Percentiles rank a stretch among this genome's conserved stretches.
phyloP scores from a whole-genome alignment of 2,797 vertebrate genomes.

The Acestrorhynchus altus region DNA sequence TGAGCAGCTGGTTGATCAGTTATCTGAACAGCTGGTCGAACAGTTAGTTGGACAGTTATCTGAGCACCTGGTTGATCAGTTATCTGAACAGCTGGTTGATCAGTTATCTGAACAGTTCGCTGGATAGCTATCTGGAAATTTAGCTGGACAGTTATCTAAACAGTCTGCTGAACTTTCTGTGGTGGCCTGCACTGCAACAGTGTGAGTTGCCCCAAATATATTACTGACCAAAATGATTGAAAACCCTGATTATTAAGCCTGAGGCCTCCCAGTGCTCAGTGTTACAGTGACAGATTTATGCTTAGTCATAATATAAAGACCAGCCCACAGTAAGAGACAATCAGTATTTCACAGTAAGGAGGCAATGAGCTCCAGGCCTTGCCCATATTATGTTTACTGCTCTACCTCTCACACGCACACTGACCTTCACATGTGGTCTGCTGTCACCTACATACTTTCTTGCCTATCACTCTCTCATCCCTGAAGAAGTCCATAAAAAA shows the following conservation, averaged over 20 bases:
- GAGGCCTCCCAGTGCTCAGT: slow-evolving; percentile 13
- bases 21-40: no score
- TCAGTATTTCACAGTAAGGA: slow-evolving; percentile 44
- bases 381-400: slow-evolving; percentile 36
- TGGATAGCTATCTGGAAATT: no score
- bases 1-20: no score
- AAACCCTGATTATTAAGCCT: slow-evolving; percentile 37
- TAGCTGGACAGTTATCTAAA: no score
- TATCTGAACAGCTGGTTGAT: no score
- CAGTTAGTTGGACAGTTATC: no score
- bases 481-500: slow-evolving; percentile 42
- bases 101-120: no score
- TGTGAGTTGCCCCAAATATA: slow-evolving; percentile 9
- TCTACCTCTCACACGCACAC: not conserved
- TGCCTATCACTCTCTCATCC: slow-evolving; percentile 37
- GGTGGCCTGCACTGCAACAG: not conserved
- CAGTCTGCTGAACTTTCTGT: not conserved
- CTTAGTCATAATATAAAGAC: slow-evolving; percentile 27
- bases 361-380: slow-evolving; percentile 6
- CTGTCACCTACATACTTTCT: slow-evolving; percentile 39
- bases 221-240: slow-evolving; percentile 44
- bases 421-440: slow-evolving; percentile 39
- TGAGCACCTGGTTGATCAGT: no score
- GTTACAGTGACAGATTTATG: slow-evolving; percentile 40
- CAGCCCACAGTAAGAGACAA: slow-evolving; percentile 29